Base-by-base conservation (phyloP, 2,797 vertebrate species). In the Lutjanus campechanus region DNA sequence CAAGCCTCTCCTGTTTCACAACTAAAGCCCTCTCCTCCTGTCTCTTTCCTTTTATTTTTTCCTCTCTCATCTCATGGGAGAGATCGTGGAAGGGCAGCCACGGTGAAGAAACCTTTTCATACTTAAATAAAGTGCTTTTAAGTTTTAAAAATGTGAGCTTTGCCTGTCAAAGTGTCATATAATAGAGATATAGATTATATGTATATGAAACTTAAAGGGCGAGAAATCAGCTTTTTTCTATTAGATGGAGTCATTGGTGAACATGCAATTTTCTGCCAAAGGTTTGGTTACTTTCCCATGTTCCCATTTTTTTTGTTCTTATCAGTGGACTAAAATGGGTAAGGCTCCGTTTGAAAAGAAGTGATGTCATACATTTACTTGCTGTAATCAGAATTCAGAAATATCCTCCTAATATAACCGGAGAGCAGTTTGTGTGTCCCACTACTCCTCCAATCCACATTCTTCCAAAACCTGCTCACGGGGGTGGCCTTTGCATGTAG, bases 1-100 rank as follows among this genome's bases (percentile, higher is more conserved):
- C 89, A 91, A 91, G 85, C 88, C 73, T 91, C 90, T 94, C 81
- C 81, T 85, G 74, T 93, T 93, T 91, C 91, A 82, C 82, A 75
- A 82, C 81, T 64, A 49, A 76, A 79, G 54, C 76, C 49, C 60
- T 40, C 67, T 54, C 68, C 73, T 74, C 43, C 61, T 63, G 22
- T 60, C 56, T 22, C 41, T 54, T 63, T n/a, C 8, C 12, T 36
- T 65, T 56, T 51, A 29, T 61, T 8, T 72, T 55, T 72, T 4
- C 43, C 41, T 56, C 60, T 79, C 76, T 49, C 8, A 7, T 81
- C 78, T 81, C 55, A 47, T 49, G 67, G 54, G 43, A 82, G 77
- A 81, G 59, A 73, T 25, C 69, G 59, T 76, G 13, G 47, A 78
- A 77, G 60, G 46, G 69, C 67, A 73, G 62, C 62, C 46, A 25